These are phyloP conservation scores for Pollachius pollachius DNA, from an alignment of 2,113 vertebrate species.

Conservation along the genomic window DNA sequence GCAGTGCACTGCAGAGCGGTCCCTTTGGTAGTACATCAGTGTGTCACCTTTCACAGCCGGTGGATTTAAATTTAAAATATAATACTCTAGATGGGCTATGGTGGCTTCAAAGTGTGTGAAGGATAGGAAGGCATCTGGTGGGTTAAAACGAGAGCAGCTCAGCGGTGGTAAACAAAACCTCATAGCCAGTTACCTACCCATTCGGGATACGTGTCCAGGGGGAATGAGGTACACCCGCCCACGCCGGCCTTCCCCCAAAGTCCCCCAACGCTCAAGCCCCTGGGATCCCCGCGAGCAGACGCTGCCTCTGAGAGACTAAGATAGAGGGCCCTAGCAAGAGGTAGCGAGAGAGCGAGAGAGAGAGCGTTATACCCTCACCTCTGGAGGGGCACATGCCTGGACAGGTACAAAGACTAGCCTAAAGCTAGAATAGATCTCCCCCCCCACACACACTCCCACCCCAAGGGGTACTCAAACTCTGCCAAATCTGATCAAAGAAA, in stretches of 20 bases:
- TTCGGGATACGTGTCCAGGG: constrained; percentile 62
- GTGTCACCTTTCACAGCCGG: constrained; percentile 62
- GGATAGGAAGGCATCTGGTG: constrained; percentile 53
- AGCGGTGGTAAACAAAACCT: constrained; percentile 72
- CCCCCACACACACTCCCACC: constrained; percentile 12
- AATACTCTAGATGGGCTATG: constrained; percentile 61
- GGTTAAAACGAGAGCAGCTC: constrained; percentile 45
- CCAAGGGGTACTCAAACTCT: constrained; percentile 42
- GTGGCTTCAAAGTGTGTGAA: neutral
- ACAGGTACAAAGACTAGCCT: constrained; percentile 70
- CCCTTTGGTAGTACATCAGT: constrained; percentile 29
- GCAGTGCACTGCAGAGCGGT: no score
- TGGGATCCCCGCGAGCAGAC: constrained; percentile 53
- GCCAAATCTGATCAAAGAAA: constrained; percentile 59
- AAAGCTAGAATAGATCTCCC: constrained; percentile 62
- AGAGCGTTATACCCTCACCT: constrained; percentile 36
- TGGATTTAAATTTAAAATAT: constrained; percentile 73
- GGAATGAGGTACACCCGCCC: constrained; percentile 67
- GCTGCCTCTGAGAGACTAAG: constrained; percentile 34
- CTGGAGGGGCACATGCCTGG: constrained; percentile 63
- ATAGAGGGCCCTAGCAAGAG: neutral
- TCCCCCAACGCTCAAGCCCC: constrained; percentile 44
- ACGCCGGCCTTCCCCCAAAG: constrained; percentile 53
- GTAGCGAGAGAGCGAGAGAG: neutral
- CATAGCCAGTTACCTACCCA: constrained; percentile 67